phyloP scores from a whole-genome alignment of 2,797 vertebrate genomes.

The Petrocephalus schoutedeni region DNA sequence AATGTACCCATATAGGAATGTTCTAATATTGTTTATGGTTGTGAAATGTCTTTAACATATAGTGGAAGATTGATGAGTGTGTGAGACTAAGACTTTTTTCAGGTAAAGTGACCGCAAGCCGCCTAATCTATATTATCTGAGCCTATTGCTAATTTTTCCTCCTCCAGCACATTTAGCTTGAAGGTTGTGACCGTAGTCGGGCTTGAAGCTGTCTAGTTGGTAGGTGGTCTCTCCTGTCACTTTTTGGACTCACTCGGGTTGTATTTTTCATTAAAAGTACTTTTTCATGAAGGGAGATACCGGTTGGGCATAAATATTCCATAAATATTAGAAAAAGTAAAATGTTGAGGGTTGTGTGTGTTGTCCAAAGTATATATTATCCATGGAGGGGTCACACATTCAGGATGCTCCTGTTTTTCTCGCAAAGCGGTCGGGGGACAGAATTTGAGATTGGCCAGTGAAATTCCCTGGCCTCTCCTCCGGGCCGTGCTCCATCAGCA shows the following conservation, averaged over 20 bases:
- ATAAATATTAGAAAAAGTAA: constrained; percentile 48
- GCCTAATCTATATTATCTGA: not conserved
- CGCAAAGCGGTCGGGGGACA: constrained; percentile 56
- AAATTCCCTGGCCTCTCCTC: constrained; percentile 62
- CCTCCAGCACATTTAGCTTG: not conserved
- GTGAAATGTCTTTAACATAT: not conserved
- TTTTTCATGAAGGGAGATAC: constrained; percentile 45
- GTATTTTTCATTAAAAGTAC: constrained; percentile 50
- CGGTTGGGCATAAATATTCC: constrained; percentile 53
- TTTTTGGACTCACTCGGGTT: constrained; percentile 48
- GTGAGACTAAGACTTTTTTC: not conserved
- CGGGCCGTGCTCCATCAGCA: constrained; percentile 25
- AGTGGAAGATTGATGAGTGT: not conserved
- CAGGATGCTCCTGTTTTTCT: constrained; percentile 48
- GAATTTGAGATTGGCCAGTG: constrained; percentile 55
- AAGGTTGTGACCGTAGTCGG: not conserved
- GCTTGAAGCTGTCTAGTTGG: not conserved
- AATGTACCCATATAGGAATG: not conserved
- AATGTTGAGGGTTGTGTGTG: constrained; percentile 53
- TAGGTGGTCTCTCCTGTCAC: constrained; percentile 19
- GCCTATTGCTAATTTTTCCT: not conserved
- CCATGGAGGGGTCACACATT: constrained; percentile 59
- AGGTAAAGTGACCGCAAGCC: not conserved
- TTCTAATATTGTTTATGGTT: not conserved
- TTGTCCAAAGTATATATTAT: constrained; percentile 69